phyloP scores from a whole-genome alignment of 2,888 invertebrate species.

The Biston betularia region DNA sequence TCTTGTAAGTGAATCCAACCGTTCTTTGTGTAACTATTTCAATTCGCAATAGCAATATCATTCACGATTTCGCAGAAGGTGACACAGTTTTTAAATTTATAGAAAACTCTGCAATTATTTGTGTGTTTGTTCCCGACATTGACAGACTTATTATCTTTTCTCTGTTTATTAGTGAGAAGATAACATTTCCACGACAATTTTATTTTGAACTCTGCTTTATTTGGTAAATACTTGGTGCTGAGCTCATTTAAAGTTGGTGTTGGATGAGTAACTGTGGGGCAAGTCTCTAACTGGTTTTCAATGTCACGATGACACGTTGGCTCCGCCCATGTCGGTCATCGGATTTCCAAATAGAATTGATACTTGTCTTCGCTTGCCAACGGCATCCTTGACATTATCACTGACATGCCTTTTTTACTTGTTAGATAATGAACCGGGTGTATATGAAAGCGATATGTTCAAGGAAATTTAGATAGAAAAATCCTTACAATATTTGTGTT shows the following conservation, averaged over 20 bases:
- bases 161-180: constrained; percentile 18
- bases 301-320: constrained; percentile 54
- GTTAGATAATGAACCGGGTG: constrained; percentile 21
- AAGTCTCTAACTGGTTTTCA: constrained; percentile 52
- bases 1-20: not conserved
- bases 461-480: too few species aligned
- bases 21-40: not conserved
- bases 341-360: constrained; percentile 42
- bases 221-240: not conserved
- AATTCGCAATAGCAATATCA: constrained; percentile 6
- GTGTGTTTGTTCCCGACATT: constrained; percentile 27
- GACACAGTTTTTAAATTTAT: constrained; percentile 14
- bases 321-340: constrained; percentile 31
- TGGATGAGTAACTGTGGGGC: constrained; percentile 33
- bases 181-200: constrained; percentile 18
- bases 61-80: constrained; percentile 22
- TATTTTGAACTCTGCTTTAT: constrained; percentile 25
- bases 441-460: not conserved
- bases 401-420: constrained; percentile 28
- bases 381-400: constrained; percentile 64
- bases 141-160: constrained; percentile 26
- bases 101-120: constrained; percentile 29
- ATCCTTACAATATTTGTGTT: too few species aligned
- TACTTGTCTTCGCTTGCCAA: constrained; percentile 40
- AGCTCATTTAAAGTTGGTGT: constrained; percentile 26